Evolutionary conservation across 2,797 vertebrate species (phyloP), one percentile per base, ranked within the genome.

Genomic region (Pipistrellus kuhlii): DNA sequence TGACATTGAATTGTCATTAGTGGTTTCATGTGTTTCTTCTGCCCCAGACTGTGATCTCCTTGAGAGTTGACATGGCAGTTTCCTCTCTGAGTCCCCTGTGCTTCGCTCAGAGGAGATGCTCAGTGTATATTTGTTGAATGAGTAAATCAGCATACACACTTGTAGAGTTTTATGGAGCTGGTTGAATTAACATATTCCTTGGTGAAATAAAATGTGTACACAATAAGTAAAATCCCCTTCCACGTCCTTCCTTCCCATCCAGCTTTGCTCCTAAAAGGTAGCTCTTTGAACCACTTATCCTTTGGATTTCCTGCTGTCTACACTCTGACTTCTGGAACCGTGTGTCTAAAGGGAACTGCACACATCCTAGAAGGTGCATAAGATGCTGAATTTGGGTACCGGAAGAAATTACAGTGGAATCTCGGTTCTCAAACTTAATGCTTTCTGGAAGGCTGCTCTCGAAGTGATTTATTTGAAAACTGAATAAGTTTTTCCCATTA

Each of bases 11-110:
- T 64, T 77, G 21, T 59, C 66, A 55, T 85, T n/a, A 23, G 23
- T 41, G 30, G 14, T 88, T 91, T 78, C 32, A 20, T 75, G 30
- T 81, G 68, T 91, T 83, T 83, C 57, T 93, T 95, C 41, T 27
- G 13, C 11, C 30, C 38, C 4, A 86, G 13, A 64, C 8, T 35
- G 12, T 81, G 51, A 72, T 53, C 73, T 83, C 35, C 57, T 57
- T 85, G 48, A 90, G 8, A 92, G 55, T 35, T 5, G 15, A 85
- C 35, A 44, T 88, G 53, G 86, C 32, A 53, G 8, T 90, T 75
- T 94, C 25, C 46, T 80, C 48, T 71, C 15, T 71, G 20, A 62
- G 6, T 68, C 30, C 30, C 25, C 20, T 71, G n/a, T 76, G 66
- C 64, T 85, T 86, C 20, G 30, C 41, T 64, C 46, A 88, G 62